Conservation (phyloP, 1,140 invertebrate genomes). For the Agrilus planipennis region DNA sequence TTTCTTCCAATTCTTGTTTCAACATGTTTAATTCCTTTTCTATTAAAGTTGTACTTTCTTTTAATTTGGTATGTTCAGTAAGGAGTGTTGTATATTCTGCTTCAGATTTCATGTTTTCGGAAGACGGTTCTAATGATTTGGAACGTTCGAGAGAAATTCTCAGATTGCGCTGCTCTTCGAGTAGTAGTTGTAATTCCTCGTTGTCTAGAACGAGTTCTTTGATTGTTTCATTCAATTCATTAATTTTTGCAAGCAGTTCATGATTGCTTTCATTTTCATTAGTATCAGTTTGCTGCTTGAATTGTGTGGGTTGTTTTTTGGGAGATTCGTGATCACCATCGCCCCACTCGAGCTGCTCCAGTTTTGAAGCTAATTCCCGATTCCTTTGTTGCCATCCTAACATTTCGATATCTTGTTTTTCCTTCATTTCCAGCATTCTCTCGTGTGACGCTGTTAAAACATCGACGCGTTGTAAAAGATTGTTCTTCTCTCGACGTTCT, state of each 20-base stretch:
- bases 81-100: constrained; percentile 15
- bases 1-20: too few species aligned
- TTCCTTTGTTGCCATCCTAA: constrained; percentile 51
- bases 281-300: background rate
- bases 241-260: constrained; percentile 21
- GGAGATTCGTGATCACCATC: constrained; percentile 24
- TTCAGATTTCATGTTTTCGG: constrained; percentile 9
- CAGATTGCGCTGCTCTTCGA: constrained; percentile 43
- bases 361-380: constrained; percentile 48
- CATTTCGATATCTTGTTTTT: constrained; percentile 60
- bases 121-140: constrained; percentile 9
- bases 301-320: background rate
- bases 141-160: constrained; percentile 26
- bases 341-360: constrained; percentile 48
- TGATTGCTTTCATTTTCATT: background rate
- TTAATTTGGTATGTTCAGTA: constrained; percentile 20
- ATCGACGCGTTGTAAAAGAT: constrained; percentile 56
- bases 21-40: too few species aligned
- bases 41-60: too few species aligned
- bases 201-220: constrained; percentile 54
- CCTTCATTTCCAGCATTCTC: constrained; percentile 62
- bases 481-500: constrained; percentile 50
- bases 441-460: constrained; percentile 66
- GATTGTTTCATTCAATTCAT: constrained; percentile 41
- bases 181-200: constrained; percentile 53